Conservation (phyloP, 2,888 invertebrate genomes). For the Polyploca ridens region DNA sequence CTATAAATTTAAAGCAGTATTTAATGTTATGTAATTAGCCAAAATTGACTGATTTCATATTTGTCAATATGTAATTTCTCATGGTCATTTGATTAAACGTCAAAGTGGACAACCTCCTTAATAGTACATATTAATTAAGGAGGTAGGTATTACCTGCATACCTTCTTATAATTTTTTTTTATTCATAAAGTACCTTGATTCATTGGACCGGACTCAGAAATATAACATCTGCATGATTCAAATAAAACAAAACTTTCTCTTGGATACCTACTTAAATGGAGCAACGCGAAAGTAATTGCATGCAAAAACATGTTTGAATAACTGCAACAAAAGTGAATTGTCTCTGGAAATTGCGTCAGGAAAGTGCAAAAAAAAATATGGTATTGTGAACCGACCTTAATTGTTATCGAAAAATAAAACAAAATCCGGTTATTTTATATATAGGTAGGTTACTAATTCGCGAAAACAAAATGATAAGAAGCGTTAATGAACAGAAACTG, state of each 20-base stretch:
- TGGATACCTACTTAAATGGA: background rate
- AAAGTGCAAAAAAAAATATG: background rate
- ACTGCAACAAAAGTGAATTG: background rate
- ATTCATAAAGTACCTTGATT: background rate
- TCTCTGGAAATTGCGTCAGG: background rate
- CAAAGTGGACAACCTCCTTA: no score
- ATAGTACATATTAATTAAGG: no score
- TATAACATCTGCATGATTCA: background rate
- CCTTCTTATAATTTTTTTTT: no score
- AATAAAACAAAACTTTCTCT: conserved; percentile 4
- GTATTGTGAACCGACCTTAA: background rate
- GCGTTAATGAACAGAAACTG: conserved; percentile 45
- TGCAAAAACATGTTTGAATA: background rate
- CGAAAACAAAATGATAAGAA: conserved; percentile 36
- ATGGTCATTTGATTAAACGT: no score
- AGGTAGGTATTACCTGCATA: no score
- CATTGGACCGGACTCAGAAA: background rate
- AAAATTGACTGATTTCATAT: no score
- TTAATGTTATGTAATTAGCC: no score
- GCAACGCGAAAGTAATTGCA: background rate
- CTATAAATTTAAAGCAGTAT: no score
- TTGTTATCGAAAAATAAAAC: background rate
- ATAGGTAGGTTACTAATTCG: conserved; percentile 20
- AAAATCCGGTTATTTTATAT: conserved; percentile 27
- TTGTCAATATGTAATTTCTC: no score